Conservation (phyloP, 2,888 invertebrate species). For the Protodeltote pygarga region DNA sequence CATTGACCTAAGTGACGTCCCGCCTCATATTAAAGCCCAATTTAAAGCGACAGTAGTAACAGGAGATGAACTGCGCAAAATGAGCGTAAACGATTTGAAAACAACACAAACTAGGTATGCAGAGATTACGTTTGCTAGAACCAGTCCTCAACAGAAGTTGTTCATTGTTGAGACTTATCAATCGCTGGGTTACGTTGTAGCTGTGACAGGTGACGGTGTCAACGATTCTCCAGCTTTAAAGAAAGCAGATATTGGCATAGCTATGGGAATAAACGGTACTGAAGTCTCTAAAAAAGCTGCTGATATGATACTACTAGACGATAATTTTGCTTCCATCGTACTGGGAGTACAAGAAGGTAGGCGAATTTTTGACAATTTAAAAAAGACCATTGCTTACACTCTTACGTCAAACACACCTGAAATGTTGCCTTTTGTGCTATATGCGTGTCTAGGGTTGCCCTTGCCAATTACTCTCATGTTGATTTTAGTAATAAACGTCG, state of each 20-base stretch:
- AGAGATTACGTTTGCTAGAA: constrained; percentile 92
- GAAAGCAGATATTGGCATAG: constrained; percentile 94
- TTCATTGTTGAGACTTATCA: constrained; percentile 93
- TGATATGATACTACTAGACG: constrained; percentile 96
- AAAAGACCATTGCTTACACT: constrained; percentile 95
- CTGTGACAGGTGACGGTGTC: constrained; percentile 96
- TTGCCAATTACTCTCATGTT: constrained; percentile 88
- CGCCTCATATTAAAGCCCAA: constrained; percentile 75
- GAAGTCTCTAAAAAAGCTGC: constrained; percentile 95
- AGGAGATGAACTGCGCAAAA: constrained; percentile 86
- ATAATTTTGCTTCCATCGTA: constrained; percentile 96
- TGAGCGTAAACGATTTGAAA: constrained; percentile 86
- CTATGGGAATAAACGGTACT: constrained; percentile 93
- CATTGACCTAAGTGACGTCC: constrained; percentile 83
- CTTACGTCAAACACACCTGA: constrained; percentile 94
- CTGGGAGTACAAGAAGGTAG: constrained; percentile 94
- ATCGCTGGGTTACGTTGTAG: constrained; percentile 92
- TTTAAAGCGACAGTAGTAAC: constrained; percentile 77
- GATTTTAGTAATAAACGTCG: constrained; percentile 92
- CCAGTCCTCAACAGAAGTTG: constrained; percentile 90
- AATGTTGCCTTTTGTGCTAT: constrained; percentile 93
- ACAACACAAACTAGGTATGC: constrained; percentile 86
- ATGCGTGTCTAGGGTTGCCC: constrained; percentile 91
- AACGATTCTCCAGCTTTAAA: constrained; percentile 95
- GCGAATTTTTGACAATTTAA: constrained; percentile 94